Evolutionary conservation across 2,797 vertebrate genomes (phyloP).

Genomic region (Cynodonichthys magdalenae): DNA sequence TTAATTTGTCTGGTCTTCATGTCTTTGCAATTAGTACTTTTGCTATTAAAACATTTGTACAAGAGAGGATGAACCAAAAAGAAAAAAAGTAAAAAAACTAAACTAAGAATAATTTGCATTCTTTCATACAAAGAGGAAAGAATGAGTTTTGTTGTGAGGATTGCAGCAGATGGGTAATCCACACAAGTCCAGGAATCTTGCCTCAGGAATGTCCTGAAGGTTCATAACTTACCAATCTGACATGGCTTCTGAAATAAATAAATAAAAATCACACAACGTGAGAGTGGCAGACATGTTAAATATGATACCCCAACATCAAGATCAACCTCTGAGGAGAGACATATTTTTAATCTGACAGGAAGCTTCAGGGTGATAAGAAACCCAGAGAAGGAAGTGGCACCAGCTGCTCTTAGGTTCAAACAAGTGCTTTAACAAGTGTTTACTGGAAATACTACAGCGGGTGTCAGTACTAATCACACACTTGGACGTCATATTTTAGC

Average conservation of each 20-base stretch:
- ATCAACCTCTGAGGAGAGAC: constrained; percentile 12
- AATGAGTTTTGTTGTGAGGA: neutral
- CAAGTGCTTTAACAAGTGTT: neutral
- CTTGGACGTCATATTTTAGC: neutral
- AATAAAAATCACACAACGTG: neutral
- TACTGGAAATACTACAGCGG: neutral
- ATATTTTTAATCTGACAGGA: constrained; percentile 16
- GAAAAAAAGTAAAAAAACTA: neutral
- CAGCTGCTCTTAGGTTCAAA: constrained; percentile 8
- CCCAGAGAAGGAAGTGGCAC: constrained; percentile 4
- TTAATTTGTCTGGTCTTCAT: no score
- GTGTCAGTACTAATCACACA: neutral
- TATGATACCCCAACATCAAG: constrained; percentile 25
- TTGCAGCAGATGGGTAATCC: constrained; percentile 21
- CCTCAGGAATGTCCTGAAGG: constrained; percentile 29
- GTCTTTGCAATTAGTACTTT: no score
- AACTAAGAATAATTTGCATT: constrained; percentile 9
- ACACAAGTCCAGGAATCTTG: constrained; percentile 18
- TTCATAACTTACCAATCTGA: constrained; percentile 27
- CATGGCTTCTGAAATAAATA: constrained; percentile 13
- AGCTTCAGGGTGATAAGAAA: constrained; percentile 26
- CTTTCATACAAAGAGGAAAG: constrained; percentile 3
- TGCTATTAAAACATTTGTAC: no score
- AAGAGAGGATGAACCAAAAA: no score
- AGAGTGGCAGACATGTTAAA: constrained; percentile 17